A percentile compares a stretch with the other conserved stretches of the same genome.
phyloP scores from a whole-genome alignment of 1,140 invertebrate species.

The Drosophila gunungcola region DNA sequence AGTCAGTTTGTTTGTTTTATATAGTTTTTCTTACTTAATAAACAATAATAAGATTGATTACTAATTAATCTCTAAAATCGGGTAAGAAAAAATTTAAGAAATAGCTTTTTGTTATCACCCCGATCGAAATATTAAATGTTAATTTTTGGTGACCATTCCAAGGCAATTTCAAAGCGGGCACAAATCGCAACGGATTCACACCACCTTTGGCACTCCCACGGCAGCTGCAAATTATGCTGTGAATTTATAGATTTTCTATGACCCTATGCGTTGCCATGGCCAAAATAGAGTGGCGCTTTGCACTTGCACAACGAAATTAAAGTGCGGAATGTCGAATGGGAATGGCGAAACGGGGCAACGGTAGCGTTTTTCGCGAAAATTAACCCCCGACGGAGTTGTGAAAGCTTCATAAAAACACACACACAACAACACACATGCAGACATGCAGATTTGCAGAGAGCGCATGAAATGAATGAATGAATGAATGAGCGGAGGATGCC shows the following conservation, averaged over 20 bases:
- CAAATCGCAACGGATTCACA: background rate
- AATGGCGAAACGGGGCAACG: background rate
- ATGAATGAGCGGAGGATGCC: constrained; percentile 28
- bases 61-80: background rate
- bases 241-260: constrained; percentile 55
- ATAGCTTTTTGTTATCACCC: too few relatives aligned
- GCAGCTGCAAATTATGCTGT: constrained; percentile 41
- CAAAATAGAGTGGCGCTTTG: background rate
- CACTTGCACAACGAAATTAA: constrained; percentile 42
- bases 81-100: background rate
- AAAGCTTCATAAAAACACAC: constrained; percentile 46
- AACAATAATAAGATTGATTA: too few relatives aligned
- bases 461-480: constrained; percentile 10
- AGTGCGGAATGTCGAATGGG: constrained; percentile 32
- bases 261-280: constrained; percentile 34
- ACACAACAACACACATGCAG: constrained; percentile 1
- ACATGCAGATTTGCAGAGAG: constrained; percentile 26
- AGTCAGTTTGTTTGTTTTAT: too few relatives aligned
- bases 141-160: constrained; percentile 16
- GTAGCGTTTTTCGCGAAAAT: constrained; percentile 46
- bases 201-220: constrained; percentile 6
- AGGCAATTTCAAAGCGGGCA: constrained; percentile 4
- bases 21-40: too few relatives aligned
- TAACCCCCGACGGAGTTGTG: constrained; percentile 45
- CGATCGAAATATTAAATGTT: background rate